Evolutionary conservation across 2,888 invertebrate species (phyloP).

Genomic region (Ferdinandea cuprea): DNA sequence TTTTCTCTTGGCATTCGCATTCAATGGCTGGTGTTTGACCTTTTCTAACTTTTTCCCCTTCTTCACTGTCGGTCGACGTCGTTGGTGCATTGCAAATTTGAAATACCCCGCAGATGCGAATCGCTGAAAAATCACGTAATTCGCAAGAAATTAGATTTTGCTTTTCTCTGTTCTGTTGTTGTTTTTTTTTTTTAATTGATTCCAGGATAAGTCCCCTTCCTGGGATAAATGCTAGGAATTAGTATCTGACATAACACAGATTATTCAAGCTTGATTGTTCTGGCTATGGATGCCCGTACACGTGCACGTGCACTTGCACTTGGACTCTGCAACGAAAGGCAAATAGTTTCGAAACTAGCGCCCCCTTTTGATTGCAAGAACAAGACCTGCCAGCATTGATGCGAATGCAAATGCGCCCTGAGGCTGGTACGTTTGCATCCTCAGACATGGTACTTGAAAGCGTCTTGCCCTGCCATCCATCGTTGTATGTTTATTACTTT

Average conservation of each 20-base stretch:
- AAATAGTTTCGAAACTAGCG: constrained; percentile 39
- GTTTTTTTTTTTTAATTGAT: constrained; percentile 45
- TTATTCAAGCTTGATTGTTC: constrained; percentile 37
- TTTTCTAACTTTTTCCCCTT: constrained; percentile 43
- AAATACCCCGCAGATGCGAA: constrained; percentile 48
- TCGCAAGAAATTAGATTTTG: constrained; percentile 40
- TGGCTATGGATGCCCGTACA: not conserved
- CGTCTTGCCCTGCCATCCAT: constrained; percentile 14
- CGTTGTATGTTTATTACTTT: constrained; percentile 42
- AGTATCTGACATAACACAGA: constrained; percentile 51
- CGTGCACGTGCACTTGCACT: constrained; percentile 62
- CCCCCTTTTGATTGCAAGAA: constrained; percentile 3
- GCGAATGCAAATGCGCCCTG: constrained; percentile 46
- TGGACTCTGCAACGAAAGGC: constrained; percentile 37
- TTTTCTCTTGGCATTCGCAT: constrained; percentile 42
- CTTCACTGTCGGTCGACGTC: constrained; percentile 4
- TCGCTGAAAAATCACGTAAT: constrained; percentile 64
- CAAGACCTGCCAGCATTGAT: constrained; percentile 18
- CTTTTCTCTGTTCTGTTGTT: not conserved
- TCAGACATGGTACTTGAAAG: constrained; percentile 64
- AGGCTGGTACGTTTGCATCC: constrained; percentile 32
- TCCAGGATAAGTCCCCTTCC: constrained; percentile 53
- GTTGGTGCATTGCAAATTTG: no score
- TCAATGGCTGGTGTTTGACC: constrained; percentile 71
- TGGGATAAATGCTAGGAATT: constrained; percentile 54